phyloP scores from a whole-genome alignment of 92 coral and sea anemone species.

The Micromussa lordhowensis region DNA sequence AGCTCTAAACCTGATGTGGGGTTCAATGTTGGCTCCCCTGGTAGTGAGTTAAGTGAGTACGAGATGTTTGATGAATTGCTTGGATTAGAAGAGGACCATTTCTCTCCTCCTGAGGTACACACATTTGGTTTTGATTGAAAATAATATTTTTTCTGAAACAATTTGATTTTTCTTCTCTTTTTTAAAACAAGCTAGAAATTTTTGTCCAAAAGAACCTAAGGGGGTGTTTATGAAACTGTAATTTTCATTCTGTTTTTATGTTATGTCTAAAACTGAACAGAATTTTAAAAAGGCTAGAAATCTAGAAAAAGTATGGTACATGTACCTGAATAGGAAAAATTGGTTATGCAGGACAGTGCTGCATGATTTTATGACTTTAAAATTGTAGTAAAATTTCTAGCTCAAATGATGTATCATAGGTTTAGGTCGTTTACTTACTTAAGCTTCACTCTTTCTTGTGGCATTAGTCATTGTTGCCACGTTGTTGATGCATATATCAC shows the following conservation, averaged over 20 bases:
- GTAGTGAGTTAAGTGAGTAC: conserved; percentile 84
- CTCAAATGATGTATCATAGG: too few relatives aligned
- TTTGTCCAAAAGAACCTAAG: neutral
- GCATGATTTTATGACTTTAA: too few relatives aligned
- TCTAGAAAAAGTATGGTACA: too few relatives aligned
- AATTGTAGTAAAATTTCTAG: too few relatives aligned
- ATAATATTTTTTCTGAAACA: too few relatives aligned
- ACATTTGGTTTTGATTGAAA: neutral
- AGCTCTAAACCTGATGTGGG: conserved; percentile 58
- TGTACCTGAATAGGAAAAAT: neutral
- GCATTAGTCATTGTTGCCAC: too few relatives aligned
- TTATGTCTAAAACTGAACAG: too few relatives aligned
- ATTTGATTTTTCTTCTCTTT: neutral
- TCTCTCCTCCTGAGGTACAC: conserved; percentile 92
- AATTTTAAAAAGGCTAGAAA: neutral
- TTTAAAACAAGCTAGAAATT: neutral
- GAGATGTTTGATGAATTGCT: conserved; percentile 95
- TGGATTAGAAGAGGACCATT: conserved; percentile 94
- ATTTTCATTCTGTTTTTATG: too few relatives aligned
- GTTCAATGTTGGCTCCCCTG: conserved; percentile 42
- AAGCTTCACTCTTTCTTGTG: too few relatives aligned
- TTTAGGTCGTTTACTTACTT: too few relatives aligned
- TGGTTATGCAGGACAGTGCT: too few relatives aligned
- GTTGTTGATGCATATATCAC: too few relatives aligned
- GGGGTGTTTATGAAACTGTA: neutral